These are phyloP conservation scores for Drosophila lini DNA, from an alignment of 1,140 invertebrate species.

Conservation along the genomic window DNA sequence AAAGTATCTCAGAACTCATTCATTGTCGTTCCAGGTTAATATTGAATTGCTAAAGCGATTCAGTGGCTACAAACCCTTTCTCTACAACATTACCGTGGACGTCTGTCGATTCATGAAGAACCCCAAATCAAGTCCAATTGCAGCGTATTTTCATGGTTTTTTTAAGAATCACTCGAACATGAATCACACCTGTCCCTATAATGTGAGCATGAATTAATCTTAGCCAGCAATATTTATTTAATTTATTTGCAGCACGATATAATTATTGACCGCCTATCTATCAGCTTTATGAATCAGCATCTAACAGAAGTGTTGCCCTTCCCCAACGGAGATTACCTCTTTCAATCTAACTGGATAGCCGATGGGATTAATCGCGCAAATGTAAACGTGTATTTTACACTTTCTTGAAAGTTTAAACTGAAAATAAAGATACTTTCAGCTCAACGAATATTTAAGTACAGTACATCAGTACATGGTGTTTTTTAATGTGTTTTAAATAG, in stretches of 20 bases:
- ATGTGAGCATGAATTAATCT: background rate
- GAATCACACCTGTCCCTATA: constrained; percentile 27
- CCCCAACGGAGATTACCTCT: constrained; percentile 7
- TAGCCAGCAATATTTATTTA: background rate
- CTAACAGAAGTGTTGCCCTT: background rate
- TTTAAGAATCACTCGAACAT: constrained; percentile 12
- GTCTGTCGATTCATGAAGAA: constrained; percentile 10
- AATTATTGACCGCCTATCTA: background rate
- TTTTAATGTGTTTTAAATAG: background rate
- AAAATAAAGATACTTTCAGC: background rate
- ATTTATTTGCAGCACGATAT: constrained; percentile 13
- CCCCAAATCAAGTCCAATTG: constrained; percentile 16
- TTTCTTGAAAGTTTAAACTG: background rate
- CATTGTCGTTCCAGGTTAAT: constrained; percentile 6
- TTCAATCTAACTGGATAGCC: background rate
- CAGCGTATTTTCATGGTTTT: background rate
- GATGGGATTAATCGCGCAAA: background rate
- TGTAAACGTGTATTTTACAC: background rate
- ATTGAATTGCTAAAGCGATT: constrained; percentile 3
- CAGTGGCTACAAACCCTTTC: constrained; percentile 25
- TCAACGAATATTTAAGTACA: background rate
- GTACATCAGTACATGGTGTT: background rate
- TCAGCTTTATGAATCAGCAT: background rate
- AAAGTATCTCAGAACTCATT: background rate
- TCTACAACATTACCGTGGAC: constrained; percentile 31